Conservation (phyloP, 1,140 invertebrate species). For the Drosophila lacertosa region DNA sequence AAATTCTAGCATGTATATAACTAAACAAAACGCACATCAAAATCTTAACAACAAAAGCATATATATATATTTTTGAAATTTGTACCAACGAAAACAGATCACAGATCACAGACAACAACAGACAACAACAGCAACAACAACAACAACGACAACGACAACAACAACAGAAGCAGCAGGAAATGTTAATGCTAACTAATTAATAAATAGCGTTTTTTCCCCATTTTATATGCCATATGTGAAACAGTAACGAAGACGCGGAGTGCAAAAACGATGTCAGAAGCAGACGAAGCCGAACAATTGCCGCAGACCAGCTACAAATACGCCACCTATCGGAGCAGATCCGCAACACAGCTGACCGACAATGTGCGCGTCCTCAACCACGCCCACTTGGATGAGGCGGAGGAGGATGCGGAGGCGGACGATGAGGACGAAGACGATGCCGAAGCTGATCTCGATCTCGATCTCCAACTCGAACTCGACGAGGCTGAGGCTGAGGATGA, state of each 20-base stretch:
- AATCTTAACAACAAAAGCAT: not conserved
- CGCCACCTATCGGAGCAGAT: not conserved
- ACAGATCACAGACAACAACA: too few species aligned
- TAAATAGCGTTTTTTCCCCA: too few species aligned
- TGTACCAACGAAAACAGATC: not conserved
- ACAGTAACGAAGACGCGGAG: too few species aligned
- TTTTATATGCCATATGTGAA: not conserved
- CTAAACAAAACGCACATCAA: not conserved
- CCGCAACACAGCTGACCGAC: too few species aligned
- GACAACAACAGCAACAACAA: too few species aligned
- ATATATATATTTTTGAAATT: constrained; percentile 5
- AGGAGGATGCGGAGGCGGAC: not conserved
- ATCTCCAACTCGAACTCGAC: too few species aligned
- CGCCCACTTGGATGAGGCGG: not conserved
- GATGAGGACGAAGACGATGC: not conserved
- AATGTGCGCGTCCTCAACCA: too few species aligned
- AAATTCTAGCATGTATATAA: constrained; percentile 15
- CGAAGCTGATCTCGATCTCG: too few species aligned
- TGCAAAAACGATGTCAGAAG: too few species aligned
- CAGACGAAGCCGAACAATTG: not conserved
- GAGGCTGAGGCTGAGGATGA: not conserved
- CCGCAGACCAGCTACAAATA: not conserved
- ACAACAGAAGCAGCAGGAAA: too few species aligned
- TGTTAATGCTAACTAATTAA: too few species aligned
- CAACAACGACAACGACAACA: too few species aligned